Conservation (phyloP, 2,888 invertebrate species). For the Lithosia quadra region DNA sequence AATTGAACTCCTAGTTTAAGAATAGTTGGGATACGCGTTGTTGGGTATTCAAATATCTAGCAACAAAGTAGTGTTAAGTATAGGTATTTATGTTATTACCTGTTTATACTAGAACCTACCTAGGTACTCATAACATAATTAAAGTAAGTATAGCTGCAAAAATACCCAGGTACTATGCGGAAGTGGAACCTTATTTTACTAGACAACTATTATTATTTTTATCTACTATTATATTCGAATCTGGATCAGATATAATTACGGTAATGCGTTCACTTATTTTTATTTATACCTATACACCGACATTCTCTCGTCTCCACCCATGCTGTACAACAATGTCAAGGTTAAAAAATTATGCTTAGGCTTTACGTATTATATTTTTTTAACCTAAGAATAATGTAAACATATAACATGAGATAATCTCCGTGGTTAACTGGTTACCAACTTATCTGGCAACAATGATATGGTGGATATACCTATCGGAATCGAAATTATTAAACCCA, state of each 20-base stretch:
- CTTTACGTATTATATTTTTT: slow-evolving; percentile 8
- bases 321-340: slow-evolving; percentile 48
- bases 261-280: not conserved
- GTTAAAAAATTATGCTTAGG: slow-evolving; percentile 17
- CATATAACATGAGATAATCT: too few species aligned
- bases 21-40: not conserved
- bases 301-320: slow-evolving; percentile 35
- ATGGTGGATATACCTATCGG: too few species aligned
- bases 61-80: too few species aligned
- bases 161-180: not conserved
- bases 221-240: not conserved
- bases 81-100: not conserved
- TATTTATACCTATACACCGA: slow-evolving; percentile 16
- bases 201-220: not conserved
- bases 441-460: too few species aligned
- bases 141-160: not conserved
- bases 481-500: too few species aligned
- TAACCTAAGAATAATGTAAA: too few species aligned
- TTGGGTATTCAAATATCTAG: too few species aligned
- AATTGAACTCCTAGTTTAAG: not conserved
- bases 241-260: not conserved
- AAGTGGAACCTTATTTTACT: not conserved
- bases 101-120: not conserved
- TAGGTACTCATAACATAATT: not conserved
- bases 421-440: too few species aligned